phyloP scores from a whole-genome alignment of 2,888 invertebrate genomes.

The Lysandra coridon region DNA sequence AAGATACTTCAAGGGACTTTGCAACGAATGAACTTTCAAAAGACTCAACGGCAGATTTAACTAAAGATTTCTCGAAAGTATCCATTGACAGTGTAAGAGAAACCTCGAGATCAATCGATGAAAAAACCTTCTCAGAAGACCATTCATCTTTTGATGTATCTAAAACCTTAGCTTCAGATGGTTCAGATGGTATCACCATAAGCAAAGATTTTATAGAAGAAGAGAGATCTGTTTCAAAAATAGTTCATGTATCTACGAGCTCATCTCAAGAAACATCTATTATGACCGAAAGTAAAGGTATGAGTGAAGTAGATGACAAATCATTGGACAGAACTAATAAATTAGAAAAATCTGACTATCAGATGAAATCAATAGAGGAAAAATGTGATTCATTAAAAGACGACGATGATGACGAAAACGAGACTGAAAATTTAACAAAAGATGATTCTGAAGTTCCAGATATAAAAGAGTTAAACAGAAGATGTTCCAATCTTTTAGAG shows the following conservation, averaged over 20 bases:
- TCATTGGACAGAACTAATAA: constrained; percentile 54
- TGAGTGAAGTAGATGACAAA: constrained; percentile 66
- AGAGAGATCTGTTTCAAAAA: constrained; percentile 62
- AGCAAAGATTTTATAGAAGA: constrained; percentile 69
- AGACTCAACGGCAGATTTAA: constrained; percentile 73
- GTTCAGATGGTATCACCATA: constrained; percentile 65
- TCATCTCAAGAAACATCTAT: constrained; percentile 71
- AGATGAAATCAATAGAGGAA: constrained; percentile 51
- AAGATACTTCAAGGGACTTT: constrained; percentile 75
- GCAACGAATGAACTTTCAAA: constrained; percentile 75
- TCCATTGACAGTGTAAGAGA: constrained; percentile 74
- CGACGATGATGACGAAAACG: constrained; percentile 42
- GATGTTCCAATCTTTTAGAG: constrained; percentile 75
- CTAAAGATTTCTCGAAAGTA: constrained; percentile 72
- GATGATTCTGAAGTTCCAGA: constrained; percentile 63
- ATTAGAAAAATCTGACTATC: constrained; percentile 52
- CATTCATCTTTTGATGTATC: constrained; percentile 74
- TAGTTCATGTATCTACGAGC: constrained; percentile 59
- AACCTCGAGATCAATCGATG: constrained; percentile 71
- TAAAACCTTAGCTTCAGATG: constrained; percentile 75
- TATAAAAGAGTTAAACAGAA: constrained; percentile 72
- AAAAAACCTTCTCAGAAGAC: constrained; percentile 75
- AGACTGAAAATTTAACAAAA: constrained; percentile 42
- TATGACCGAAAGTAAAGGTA: constrained; percentile 67
- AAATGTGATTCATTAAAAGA: constrained; percentile 49